phyloP scores from a whole-genome alignment of 2,797 vertebrate genomes.

The Gallinago nigripennis region DNA sequence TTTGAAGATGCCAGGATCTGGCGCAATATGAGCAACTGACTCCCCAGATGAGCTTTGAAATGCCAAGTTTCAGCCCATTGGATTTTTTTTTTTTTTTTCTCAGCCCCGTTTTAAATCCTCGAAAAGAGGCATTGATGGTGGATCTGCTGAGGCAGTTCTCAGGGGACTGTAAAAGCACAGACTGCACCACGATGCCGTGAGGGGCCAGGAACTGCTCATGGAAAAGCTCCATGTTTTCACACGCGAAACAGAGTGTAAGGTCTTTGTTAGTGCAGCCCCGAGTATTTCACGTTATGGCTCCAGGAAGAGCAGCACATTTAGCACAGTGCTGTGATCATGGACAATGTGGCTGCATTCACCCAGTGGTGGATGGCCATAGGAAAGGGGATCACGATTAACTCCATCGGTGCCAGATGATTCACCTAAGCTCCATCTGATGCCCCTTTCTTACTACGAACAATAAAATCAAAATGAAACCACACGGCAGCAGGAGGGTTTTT shows the following conservation, averaged over 20 bases:
- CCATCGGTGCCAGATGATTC: not conserved
- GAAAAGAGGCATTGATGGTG: not conserved
- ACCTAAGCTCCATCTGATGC: not conserved
- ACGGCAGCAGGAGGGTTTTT: not conserved
- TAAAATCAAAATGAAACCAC: not conserved
- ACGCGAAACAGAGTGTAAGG: not conserved
- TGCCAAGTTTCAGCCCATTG: not conserved
- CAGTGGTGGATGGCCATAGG: slow-evolving; percentile 2
- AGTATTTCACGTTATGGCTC: slow-evolving; percentile 32
- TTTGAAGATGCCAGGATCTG: not conserved
- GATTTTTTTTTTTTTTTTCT: not conserved
- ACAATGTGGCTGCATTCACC: slow-evolving; percentile 10
- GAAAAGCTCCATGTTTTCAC: not conserved
- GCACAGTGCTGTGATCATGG: slow-evolving; percentile 56
- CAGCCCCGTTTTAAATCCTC: not conserved
- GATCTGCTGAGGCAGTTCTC: slow-evolving; percentile 24
- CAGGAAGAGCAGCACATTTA: slow-evolving; percentile 63
- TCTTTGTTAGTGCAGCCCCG: slow-evolving; percentile 50
- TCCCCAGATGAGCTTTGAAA: not conserved
- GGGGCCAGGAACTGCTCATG: not conserved
- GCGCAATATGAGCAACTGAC: not conserved
- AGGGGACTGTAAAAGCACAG: slow-evolving; percentile 9
- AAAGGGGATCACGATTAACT: not conserved
- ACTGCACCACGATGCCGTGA: not conserved
- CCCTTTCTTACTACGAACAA: not conserved